Evolutionary conservation across 2,888 invertebrate species (phyloP).

Genomic region (Caenorhabditis sp.): DNA sequence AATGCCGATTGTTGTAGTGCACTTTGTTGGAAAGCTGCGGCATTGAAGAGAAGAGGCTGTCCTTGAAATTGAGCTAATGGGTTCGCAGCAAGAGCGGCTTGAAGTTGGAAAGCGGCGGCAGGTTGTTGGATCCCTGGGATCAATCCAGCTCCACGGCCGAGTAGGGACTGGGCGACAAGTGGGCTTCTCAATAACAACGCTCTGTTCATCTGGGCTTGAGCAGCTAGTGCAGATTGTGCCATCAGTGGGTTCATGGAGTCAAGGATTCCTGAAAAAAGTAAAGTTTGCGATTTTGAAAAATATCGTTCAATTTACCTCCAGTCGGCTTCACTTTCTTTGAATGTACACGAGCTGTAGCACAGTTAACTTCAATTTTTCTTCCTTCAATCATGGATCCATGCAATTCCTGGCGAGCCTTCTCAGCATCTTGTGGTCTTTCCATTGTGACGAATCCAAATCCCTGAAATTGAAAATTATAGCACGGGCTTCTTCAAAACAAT

Average conservation of each 20-base stretch:
- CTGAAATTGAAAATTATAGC: conserved; percentile 92
- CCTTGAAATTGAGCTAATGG: conserved; percentile 67
- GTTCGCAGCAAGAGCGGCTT: conserved; percentile 51
- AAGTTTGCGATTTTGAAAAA: too few species aligned
- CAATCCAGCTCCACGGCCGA: conserved; percentile 56
- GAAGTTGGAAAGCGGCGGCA: conserved; percentile 46
- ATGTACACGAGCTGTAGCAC: conserved; percentile 99
- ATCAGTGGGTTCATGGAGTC: conserved; percentile 64
- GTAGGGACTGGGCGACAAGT: conserved; percentile 64
- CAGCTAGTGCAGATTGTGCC: conserved; percentile 66
- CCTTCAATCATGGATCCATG: conserved; percentile 99
- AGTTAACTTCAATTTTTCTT: conserved; percentile 99
- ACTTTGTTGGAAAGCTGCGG: conserved; percentile 53
- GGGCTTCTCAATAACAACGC: conserved; percentile 68
- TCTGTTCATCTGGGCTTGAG: conserved; percentile 68
- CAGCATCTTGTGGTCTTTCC: conserved; percentile 99
- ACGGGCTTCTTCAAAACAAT: too few species aligned
- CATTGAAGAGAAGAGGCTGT: conserved; percentile 68
- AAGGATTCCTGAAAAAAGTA: conserved; percentile 63
- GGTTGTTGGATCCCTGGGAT: conserved; percentile 64
- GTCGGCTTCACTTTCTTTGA: conserved; percentile 91
- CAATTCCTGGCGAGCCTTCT: conserved; percentile 99
- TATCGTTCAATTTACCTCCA: conserved; percentile 60
- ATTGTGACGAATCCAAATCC: conserved; percentile 99
- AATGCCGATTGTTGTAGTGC: conserved; percentile 54